A percentile compares a stretch with the other conserved stretches of the same genome.
These are phyloP conservation scores for Rhyacophila brunnea DNA, from an alignment of 1,140 invertebrate species.

Conservation along the genomic window DNA sequence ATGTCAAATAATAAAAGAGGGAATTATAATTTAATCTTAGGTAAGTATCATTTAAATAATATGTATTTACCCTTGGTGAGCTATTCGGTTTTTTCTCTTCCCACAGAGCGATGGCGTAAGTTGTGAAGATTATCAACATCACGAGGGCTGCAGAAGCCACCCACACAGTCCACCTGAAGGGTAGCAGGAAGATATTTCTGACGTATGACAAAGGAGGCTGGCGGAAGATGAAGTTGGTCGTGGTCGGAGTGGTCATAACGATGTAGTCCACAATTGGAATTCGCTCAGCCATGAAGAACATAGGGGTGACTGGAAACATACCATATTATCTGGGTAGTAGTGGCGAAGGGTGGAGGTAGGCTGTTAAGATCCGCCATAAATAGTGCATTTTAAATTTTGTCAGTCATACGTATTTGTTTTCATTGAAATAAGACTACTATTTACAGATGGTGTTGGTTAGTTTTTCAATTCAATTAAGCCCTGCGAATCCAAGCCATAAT, in stretches of 20 bases:
- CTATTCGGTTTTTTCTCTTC: conserved; percentile 37
- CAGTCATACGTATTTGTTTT: too few species aligned
- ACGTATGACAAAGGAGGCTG: conserved; percentile 62
- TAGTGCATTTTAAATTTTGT: too few species aligned
- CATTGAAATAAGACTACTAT: too few species aligned
- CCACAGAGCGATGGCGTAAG: conserved; percentile 48
- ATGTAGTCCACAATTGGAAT: conserved; percentile 59
- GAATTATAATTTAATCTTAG: too few species aligned
- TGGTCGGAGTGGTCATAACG: conserved; percentile 59
- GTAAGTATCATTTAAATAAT: too few species aligned
- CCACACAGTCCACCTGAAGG: conserved; percentile 63
- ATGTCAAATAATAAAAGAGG: too few species aligned
- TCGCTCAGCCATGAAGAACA: conserved; percentile 50
- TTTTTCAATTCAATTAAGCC: too few species aligned
- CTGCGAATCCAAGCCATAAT: too few species aligned
- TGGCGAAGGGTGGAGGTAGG: too few species aligned
- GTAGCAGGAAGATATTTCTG: conserved; percentile 62
- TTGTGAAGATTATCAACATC: conserved; percentile 41
- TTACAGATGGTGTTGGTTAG: too few species aligned
- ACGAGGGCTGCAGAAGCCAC: conserved; percentile 51
- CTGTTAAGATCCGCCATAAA: too few species aligned
- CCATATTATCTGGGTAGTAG: too few species aligned
- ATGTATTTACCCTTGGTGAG: conserved; percentile 1
- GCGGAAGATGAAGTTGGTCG: conserved; percentile 61
- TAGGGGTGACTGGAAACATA: conserved; percentile 31